Percentiles rank a stretch among this genome's conserved stretches.
These are phyloP conservation scores for Ancistrus triradiatus DNA, from an alignment of 2,113 vertebrate genomes.

Conservation along the genomic window DNA sequence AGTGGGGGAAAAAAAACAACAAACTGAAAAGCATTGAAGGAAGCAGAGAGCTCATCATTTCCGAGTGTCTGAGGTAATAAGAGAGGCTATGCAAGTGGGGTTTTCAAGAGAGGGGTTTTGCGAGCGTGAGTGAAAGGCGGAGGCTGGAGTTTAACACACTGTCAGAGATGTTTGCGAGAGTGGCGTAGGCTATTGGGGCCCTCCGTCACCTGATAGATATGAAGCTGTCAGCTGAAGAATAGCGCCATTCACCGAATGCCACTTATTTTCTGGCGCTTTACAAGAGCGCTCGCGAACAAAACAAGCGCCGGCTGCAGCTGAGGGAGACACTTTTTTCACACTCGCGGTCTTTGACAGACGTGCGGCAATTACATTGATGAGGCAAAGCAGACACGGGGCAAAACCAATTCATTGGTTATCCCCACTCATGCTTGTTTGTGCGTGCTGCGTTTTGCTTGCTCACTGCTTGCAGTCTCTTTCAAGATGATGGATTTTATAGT, in stretches of 20 bases:
- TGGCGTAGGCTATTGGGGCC: constrained; percentile 79
- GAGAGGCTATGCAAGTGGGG: constrained; percentile 23
- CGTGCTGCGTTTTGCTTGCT: constrained; percentile 14
- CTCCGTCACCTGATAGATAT: constrained; percentile 94
- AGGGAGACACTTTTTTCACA: constrained; percentile 86
- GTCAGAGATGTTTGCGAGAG: constrained; percentile 90
- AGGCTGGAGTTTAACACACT: constrained; percentile 84
- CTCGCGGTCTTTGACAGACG: constrained; percentile 89
- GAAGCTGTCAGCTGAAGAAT: constrained; percentile 98
- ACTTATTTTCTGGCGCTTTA: constrained; percentile 98
- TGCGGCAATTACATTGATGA: constrained; percentile 92
- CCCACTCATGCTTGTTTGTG: constrained; percentile 12
- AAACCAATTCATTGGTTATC: constrained; percentile 81
- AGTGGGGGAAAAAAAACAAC: background rate
- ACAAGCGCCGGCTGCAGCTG: constrained; percentile 91
- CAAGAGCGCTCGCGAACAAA: constrained; percentile 72
- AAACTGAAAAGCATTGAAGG: constrained; percentile 6
- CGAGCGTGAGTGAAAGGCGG: constrained; percentile 47
- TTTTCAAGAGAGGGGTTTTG: background rate
- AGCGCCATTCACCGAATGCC: constrained; percentile 98
- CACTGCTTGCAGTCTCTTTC: constrained; percentile 11
- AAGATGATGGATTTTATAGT: constrained; percentile 37
- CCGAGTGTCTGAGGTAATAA: constrained; percentile 29
- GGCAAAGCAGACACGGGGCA: constrained; percentile 88
- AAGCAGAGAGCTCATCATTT: constrained; percentile 22